Base-by-base conservation (phyloP, 2,797 vertebrate genomes). In the Acropternis orthonyx region DNA sequence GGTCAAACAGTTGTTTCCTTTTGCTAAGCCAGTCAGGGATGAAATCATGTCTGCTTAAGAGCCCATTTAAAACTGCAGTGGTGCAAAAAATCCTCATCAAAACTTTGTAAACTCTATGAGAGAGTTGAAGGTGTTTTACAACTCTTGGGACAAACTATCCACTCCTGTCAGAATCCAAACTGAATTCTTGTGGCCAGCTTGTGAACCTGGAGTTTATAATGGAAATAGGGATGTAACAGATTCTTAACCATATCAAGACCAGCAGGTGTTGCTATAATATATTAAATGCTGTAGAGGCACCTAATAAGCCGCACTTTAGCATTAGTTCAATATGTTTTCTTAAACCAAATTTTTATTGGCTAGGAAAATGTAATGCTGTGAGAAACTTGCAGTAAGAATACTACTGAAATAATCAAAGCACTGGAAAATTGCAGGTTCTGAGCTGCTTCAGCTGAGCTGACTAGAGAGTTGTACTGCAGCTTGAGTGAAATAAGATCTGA, bases 191-290 rank as follows among this genome's bases (percentile, higher is more conserved):
- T 39, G 62, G n/a, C 8, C 34, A 75, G 69, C 46, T 66, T 84
- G 39, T 86, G 73, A 84, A 81, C 59, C 79, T 61, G 55, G 56
- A 44, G 43, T 81, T 92, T 43, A 10, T 56, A 56, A 67, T 67
- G 54, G 74, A 89, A 94, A 69, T 58, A 56, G 2, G 15, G 36
- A 63, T 85, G 54, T 66, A 68, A 69, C 39, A 77, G 66, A 43
- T 77, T 86, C 86, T 95, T 92, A 95, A 95, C 93, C 34, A 32
- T 96, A 81, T 94, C 91, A 79, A 89, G 88, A 85, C 87, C 88
- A 91, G 79, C 59, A 87, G 95, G 73, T 89, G 87, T 92, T 75
- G 88, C 92, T 83, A 59, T 92, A 95, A 82, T 85, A 96, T 86
- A 66, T 92, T 93, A 65, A 69, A 69, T 91, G 85, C 67, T 46